Percentiles rank a stretch among this genome's conserved stretches.
phyloP scores from a whole-genome alignment of 2,888 invertebrate genomes.

The Loripinus fragilis region DNA sequence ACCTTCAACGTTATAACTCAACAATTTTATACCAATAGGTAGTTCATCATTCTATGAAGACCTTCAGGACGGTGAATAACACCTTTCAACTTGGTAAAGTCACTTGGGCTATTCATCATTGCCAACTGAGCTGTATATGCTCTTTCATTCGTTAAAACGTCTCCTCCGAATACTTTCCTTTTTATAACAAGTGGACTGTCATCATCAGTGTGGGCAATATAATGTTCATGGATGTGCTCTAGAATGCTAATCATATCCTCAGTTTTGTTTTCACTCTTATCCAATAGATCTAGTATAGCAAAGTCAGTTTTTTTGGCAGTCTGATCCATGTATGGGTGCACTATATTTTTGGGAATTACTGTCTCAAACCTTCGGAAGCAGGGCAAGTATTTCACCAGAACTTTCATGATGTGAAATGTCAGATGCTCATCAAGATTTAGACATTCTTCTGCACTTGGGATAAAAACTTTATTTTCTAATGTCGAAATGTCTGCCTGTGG shows the following conservation, averaged over 20 bases:
- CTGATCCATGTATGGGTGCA: no score
- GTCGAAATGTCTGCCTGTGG: constrained; percentile 27
- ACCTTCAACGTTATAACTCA: constrained; percentile 4
- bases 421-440: constrained; percentile 19
- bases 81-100: constrained; percentile 26
- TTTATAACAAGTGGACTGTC: constrained; percentile 7
- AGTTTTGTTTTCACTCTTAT: no score
- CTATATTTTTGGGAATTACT: no score
- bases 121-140: constrained; percentile 38
- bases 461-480: constrained; percentile 20
- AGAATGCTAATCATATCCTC: constrained; percentile 28
- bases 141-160: constrained; percentile 40
- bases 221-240: constrained; percentile 29
- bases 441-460: constrained; percentile 21
- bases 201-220: constrained; percentile 30
- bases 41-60: constrained; percentile 41
- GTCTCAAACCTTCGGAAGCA: no score
- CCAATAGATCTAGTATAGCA: no score
- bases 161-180: constrained; percentile 12
- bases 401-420: constrained; percentile 22
- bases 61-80: constrained; percentile 43
- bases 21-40: constrained; percentile 8
- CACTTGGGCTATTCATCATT: constrained; percentile 31
- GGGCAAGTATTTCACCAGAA: no score
- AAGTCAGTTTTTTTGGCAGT: no score